Evolutionary conservation across 2,888 invertebrate species (phyloP).

Genomic region (Drosophila gaucha): DNA sequence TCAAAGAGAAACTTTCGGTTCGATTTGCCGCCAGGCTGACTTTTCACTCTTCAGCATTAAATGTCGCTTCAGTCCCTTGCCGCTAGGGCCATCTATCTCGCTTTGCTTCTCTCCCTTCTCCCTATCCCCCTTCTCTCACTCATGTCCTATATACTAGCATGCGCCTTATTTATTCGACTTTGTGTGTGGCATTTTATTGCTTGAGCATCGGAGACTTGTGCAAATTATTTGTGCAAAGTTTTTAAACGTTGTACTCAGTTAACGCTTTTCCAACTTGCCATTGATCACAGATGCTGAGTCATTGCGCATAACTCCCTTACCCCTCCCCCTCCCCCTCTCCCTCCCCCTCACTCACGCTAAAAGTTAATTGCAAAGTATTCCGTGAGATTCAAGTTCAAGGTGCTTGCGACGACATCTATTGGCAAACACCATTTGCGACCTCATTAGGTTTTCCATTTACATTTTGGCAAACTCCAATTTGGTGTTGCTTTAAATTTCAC

Average conservation of each 20-base stretch:
- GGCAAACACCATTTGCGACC: not conserved
- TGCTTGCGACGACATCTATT: conserved; percentile 1
- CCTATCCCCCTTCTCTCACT: not conserved
- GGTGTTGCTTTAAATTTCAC: conserved; percentile 1
- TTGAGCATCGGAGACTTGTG: conserved; percentile 49
- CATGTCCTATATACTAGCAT: not conserved
- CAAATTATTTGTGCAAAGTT: conserved; percentile 73
- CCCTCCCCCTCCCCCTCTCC: too few species aligned
- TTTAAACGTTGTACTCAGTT: conserved; percentile 52
- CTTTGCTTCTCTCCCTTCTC: too few species aligned
- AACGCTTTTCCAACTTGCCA: conserved; percentile 52
- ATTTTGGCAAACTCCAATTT: conserved; percentile 23
- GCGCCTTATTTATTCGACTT: conserved; percentile 33
- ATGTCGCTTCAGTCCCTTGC: conserved; percentile 24
- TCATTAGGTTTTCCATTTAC: conserved; percentile 57
- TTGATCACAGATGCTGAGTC: conserved; percentile 58
- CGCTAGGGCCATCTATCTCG: conserved; percentile 5
- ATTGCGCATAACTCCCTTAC: conserved; percentile 22
- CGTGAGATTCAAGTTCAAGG: conserved; percentile 23
- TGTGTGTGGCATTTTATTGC: conserved; percentile 64
- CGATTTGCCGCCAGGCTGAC: conserved; percentile 75
- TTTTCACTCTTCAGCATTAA: conserved; percentile 49
- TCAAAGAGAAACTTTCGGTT: conserved; percentile 60
- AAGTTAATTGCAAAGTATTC: conserved; percentile 12
- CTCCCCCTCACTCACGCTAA: not conserved